Evolutionary conservation across 1,140 invertebrate species (phyloP).

Genomic region (Brachionus plicatilis): DNA sequence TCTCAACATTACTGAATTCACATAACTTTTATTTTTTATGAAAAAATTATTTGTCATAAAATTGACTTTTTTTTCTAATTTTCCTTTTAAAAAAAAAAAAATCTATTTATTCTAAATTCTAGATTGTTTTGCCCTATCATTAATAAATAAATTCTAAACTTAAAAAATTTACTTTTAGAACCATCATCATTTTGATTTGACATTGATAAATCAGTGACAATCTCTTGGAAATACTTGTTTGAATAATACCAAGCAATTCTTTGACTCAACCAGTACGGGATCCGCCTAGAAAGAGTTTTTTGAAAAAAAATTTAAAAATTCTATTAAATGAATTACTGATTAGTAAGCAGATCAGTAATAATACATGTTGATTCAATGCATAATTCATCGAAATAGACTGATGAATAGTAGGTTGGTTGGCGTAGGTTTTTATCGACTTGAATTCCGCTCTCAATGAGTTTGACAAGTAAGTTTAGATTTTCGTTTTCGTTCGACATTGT

Average conservation of each 20-base stretch:
- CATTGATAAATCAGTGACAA: neutral
- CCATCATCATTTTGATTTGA: neutral
- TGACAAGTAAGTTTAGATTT: neutral
- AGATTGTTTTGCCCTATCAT: too few species aligned
- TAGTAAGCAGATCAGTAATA: neutral
- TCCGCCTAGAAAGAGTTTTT: neutral
- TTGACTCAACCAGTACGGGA: conserved; percentile 23
- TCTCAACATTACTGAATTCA: too few species aligned
- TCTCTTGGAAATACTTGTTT: conserved; percentile 16
- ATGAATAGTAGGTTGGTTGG: neutral
- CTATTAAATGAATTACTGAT: neutral
- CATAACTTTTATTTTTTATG: too few species aligned
- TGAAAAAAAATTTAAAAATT: neutral
- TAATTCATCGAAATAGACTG: neutral
- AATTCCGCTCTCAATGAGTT: neutral
- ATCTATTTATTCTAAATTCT: too few species aligned
- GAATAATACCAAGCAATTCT: conserved; percentile 38
- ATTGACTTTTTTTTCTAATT: too few species aligned
- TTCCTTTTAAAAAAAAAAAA: too few species aligned
- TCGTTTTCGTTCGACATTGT: neutral
- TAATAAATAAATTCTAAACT: neutral
- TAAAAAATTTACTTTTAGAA: neutral
- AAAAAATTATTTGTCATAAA: too few species aligned
- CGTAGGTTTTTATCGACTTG: conserved; percentile 22
- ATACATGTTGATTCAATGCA: neutral